Evolutionary conservation across 2,113 vertebrate species (phyloP).

Genomic region (Macroglossus sobrinus): DNA sequence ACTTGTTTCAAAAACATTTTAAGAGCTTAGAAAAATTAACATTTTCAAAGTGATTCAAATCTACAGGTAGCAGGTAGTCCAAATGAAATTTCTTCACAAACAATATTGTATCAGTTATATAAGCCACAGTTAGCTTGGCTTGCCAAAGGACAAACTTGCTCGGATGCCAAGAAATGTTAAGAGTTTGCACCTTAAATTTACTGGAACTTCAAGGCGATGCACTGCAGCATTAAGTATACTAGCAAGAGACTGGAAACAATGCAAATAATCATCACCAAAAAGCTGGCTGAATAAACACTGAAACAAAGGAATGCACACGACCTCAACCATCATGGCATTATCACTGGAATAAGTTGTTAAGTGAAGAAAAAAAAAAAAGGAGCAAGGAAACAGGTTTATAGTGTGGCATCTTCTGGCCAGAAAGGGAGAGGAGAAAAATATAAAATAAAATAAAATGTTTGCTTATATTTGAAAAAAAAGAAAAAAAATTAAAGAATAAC

Average conservation of each 20-base stretch:
- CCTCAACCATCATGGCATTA: not conserved
- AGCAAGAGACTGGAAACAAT: not conserved
- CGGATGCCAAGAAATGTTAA: not conserved
- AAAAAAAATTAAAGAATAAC: not conserved
- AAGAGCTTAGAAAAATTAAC: slow-evolving; percentile 16
- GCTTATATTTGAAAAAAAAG: not conserved
- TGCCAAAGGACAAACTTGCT: not conserved
- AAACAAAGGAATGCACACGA: not conserved
- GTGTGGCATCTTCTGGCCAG: not conserved
- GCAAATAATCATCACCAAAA: not conserved
- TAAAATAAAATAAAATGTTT: not conserved
- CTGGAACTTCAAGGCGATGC: not conserved
- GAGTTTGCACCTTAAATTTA: not conserved
- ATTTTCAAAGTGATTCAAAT: not conserved
- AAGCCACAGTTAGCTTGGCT: not conserved
- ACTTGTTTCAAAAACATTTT: not conserved
- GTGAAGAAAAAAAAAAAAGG: not conserved
- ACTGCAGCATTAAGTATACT: not conserved
- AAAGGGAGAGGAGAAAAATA: not conserved
- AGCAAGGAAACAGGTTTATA: not conserved
- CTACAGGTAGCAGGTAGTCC: not conserved
- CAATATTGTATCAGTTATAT: not conserved
- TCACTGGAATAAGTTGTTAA: not conserved
- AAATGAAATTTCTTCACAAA: slow-evolving; percentile 17
- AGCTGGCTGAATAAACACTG: not conserved